These are phyloP conservation scores for Lethrus apterus DNA, from an alignment of 1,140 invertebrate genomes.

Conservation along the genomic window DNA sequence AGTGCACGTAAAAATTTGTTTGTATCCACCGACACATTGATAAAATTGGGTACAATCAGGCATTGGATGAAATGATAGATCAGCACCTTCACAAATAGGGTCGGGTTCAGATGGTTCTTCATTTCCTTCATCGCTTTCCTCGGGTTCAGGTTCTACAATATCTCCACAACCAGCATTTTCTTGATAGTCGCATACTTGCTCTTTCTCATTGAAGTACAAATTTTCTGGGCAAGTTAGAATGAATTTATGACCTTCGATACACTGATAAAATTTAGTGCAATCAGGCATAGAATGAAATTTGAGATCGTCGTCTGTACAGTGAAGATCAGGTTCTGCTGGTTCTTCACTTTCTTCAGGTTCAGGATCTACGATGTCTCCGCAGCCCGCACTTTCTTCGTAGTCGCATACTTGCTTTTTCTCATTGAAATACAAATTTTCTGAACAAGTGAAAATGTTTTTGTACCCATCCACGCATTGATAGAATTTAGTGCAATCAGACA, in stretches of 20 bases:
- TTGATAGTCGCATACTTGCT: slow-evolving; percentile 16
- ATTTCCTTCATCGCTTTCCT: background rate
- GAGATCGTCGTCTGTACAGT: no score
- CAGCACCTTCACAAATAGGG: background rate
- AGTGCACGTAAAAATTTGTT: background rate
- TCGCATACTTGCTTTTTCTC: slow-evolving; percentile 24
- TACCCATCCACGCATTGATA: slow-evolving; percentile 47
- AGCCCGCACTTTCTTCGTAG: slow-evolving; percentile 1
- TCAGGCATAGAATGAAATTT: slow-evolving; percentile 27
- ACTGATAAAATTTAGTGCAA: slow-evolving; percentile 50
- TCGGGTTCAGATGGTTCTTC: background rate
- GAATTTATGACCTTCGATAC: slow-evolving; percentile 43
- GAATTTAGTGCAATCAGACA: slow-evolving; percentile 44
- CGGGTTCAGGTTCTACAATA: background rate
- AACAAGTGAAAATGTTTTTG: slow-evolving; percentile 44
- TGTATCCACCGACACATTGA: background rate
- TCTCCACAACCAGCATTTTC: background rate
- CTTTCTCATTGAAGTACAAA: slow-evolving; percentile 44
- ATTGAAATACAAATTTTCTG: slow-evolving; percentile 44
- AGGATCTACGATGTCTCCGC: background rate
- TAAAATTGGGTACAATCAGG: slow-evolving; percentile 2
- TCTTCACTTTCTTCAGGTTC: background rate
- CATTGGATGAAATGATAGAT: background rate
- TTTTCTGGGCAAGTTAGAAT: slow-evolving; percentile 42
- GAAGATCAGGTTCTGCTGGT: background rate